phyloP scores from a whole-genome alignment of 1,140 invertebrate genomes.

The Latrodectus geometricus region DNA sequence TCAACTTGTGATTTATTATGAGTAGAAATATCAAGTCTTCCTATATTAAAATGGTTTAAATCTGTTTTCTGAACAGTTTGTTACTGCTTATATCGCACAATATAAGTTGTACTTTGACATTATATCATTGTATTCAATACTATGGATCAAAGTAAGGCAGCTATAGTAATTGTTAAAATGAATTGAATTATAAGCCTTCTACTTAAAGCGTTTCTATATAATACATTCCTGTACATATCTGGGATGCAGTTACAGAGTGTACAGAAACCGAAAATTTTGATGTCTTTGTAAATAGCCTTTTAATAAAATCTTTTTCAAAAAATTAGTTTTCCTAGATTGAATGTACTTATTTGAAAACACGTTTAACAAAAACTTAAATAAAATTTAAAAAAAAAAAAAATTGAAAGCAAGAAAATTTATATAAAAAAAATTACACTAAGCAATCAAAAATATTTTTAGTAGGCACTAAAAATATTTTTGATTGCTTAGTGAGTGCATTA shows the following conservation, averaged over 20 bases:
- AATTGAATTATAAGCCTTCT: not conserved
- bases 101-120: not conserved
- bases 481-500: too few species aligned
- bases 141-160: not conserved
- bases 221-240: constrained; percentile 18
- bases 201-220: not conserved
- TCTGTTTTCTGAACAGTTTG: not conserved
- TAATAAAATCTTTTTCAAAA: not conserved
- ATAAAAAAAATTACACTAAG: not conserved
- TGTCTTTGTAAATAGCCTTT: not conserved
- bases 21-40: too few species aligned
- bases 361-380: not conserved
- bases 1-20: too few species aligned
- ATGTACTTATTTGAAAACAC: constrained; percentile 1
- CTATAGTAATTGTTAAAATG: not conserved
- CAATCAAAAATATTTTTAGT: not conserved
- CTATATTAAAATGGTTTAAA: too few species aligned
- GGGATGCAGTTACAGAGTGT: constrained; percentile 6
- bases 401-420: not conserved
- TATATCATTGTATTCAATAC: not conserved
- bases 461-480: too few species aligned
- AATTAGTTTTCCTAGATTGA: not conserved
- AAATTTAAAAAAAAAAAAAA: too few species aligned
- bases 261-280: not conserved
- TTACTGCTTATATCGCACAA: constrained; percentile 1